These are phyloP conservation scores for Priapulus caudatus DNA, from an alignment of 2,888 invertebrate species.

Conservation along the genomic window DNA sequence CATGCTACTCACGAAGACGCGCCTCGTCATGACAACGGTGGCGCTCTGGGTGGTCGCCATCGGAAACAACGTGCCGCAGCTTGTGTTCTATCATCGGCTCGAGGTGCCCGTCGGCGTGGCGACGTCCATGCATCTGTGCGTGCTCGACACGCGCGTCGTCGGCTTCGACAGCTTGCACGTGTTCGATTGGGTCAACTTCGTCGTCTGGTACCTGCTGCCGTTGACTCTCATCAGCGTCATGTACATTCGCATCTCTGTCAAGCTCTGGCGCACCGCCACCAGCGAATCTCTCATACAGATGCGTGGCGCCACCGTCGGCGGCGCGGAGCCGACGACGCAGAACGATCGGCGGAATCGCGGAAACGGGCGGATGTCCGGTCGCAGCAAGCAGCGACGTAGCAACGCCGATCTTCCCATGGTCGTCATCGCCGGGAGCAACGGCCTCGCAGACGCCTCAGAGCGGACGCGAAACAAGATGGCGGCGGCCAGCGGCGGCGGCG, in stretches of 20 bases:
- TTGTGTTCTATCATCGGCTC: neutral
- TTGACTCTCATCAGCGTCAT: constrained; percentile 34
- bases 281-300: neutral
- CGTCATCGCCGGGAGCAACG: neutral
- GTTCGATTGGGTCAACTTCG: constrained; percentile 22
- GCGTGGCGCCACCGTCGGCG: neutral
- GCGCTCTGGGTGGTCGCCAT: neutral
- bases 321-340: no score
- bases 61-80: constrained; percentile 4
- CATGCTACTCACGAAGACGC: constrained; percentile 23
- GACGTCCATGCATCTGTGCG: neutral
- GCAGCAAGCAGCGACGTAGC: no score
- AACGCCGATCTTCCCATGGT: no score
- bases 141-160: constrained; percentile 21
- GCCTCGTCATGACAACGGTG: neutral
- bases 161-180: constrained; percentile 25
- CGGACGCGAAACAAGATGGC: neutral
- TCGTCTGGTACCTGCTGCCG: constrained; percentile 36
- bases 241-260: constrained; percentile 36
- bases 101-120: neutral
- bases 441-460: neutral
- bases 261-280: constrained; percentile 28
- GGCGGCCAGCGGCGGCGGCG: neutral
- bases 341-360: no score
- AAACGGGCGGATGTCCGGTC: no score